phyloP scores from a whole-genome alignment of 2,888 invertebrate genomes.

The Drosophila anceps region DNA sequence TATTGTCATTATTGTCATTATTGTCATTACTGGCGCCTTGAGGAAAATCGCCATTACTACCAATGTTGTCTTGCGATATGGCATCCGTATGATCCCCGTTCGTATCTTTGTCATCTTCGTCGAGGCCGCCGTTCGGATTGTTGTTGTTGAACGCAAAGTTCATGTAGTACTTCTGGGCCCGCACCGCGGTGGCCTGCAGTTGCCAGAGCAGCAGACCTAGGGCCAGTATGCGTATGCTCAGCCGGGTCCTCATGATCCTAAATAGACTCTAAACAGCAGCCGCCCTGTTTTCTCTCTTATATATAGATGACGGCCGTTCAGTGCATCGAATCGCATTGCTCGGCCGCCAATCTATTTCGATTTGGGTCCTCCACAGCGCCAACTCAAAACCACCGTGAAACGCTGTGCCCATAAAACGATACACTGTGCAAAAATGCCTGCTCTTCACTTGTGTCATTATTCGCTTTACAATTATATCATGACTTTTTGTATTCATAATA shows the following conservation, averaged over 20 bases:
- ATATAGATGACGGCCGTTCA: conserved; percentile 62
- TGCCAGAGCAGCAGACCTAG: conserved; percentile 53
- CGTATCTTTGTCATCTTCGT: neutral
- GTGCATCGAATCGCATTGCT: conserved; percentile 51
- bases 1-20: neutral
- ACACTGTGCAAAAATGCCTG: conserved; percentile 31
- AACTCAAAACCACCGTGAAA: conserved; percentile 23
- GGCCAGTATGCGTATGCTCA: conserved; percentile 49
- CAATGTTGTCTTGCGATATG: neutral
- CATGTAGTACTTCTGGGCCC: conserved; percentile 70
- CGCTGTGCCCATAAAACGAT: conserved; percentile 29
- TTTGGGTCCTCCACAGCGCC: conserved; percentile 15
- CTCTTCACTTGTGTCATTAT: too few relatives aligned
- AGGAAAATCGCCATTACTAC: neutral
- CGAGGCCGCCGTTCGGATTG: conserved; percentile 49
- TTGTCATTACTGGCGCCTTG: too few relatives aligned
- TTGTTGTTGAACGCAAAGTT: conserved; percentile 75
- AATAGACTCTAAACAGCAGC: conserved; percentile 54
- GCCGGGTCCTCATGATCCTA: conserved; percentile 59
- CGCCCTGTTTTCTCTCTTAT: conserved; percentile 63
- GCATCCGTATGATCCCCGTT: too few relatives aligned
- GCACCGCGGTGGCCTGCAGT: conserved; percentile 32
- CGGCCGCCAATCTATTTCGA: conserved; percentile 50
- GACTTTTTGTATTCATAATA: neutral
- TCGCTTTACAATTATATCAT: neutral